Base-by-base conservation (phyloP, 2,113 vertebrate genomes). In the Elgaria multicarinata region DNA sequence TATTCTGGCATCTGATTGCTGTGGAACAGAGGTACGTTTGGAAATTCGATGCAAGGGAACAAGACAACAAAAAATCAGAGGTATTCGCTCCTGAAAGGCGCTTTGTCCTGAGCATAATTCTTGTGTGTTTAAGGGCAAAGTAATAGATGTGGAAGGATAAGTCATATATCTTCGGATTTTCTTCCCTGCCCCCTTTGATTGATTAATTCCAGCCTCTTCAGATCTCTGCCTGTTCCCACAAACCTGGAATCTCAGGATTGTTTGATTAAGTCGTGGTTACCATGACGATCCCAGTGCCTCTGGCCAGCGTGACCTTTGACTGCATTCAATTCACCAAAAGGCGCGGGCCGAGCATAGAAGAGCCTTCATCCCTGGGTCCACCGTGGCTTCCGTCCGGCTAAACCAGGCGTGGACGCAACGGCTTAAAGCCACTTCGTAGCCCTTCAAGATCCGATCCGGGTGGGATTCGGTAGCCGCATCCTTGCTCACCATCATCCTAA, bases 221-320 rank as follows among this genome's bases (percentile, higher is more conserved):
- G 94, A 94, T 95, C 95, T 94, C 93, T 92, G 93, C 93, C 94
- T 96, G 93, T 95, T 95, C 95, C 94, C 96, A 96, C 95, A 95
- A 96, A 97, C 96, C 97, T 97, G 96, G 97, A 97, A 98, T 98
- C 97, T 97, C 97, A 96, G 96, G 96, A 97, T 97, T 98, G 98
- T 98, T 98, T 98, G 97, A 98, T 97, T 98, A 98, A 98, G 97
- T 97, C 96, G 95, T 95, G 96, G 96, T 96, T 97, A 95, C 97
- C 97, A 97, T 96, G 96, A 97, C 95, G 95, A 96, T 96, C 95
- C 96, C 96, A 97, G 96, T 97, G 98, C 98, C 98, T 98, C 97
- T 97, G 97, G 97, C 97, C 97, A 97, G 95, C 96, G 92, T 98
- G 98, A 97, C 98, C 98, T 98, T 97, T 98, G 98, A 98, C 98